Evolutionary conservation across 2,888 invertebrate species (phyloP).

Genomic region (Temnothorax unifasciatus): DNA sequence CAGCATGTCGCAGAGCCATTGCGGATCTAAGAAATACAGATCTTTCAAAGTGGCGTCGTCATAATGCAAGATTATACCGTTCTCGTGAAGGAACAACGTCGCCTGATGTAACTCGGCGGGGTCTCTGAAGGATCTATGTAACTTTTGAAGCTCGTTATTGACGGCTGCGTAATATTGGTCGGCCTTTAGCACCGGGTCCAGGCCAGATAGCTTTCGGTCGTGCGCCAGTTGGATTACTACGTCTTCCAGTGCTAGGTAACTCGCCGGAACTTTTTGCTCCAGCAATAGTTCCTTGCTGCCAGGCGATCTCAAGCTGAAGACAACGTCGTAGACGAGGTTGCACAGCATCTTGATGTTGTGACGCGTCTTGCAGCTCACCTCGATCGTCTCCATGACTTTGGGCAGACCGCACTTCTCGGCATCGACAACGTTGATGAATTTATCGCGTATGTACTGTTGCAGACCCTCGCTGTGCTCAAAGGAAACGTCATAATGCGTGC

Average conservation of each 20-base stretch:
- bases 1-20: constrained; percentile 99
- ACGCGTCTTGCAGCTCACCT: constrained; percentile 95
- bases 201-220: constrained; percentile 90
- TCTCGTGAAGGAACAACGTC: constrained; percentile 98
- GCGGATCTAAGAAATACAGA: constrained; percentile 98
- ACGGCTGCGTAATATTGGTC: constrained; percentile 89
- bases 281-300: constrained; percentile 96
- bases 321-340: constrained; percentile 97
- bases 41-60: constrained; percentile 98
- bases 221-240: constrained; percentile 94
- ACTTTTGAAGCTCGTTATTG: constrained; percentile 88
- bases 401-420: constrained; percentile 98
- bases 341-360: constrained; percentile 96
- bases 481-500: constrained; percentile 97
- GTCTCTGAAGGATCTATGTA: constrained; percentile 93
- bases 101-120: constrained; percentile 97
- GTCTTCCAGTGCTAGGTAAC: constrained; percentile 97
- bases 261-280: constrained; percentile 98
- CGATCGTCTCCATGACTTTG: constrained; percentile 96
- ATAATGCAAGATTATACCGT: constrained; percentile 97
- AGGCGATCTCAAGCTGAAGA: constrained; percentile 95
- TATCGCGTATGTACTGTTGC: constrained; percentile 94
- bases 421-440: constrained; percentile 97
- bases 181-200: constrained; percentile 94
- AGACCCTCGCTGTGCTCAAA: constrained; percentile 92